Percentiles rank a stretch among this genome's conserved stretches.
phyloP scores from a whole-genome alignment of 2,113 vertebrate genomes.

The Triplophysa rosa region DNA sequence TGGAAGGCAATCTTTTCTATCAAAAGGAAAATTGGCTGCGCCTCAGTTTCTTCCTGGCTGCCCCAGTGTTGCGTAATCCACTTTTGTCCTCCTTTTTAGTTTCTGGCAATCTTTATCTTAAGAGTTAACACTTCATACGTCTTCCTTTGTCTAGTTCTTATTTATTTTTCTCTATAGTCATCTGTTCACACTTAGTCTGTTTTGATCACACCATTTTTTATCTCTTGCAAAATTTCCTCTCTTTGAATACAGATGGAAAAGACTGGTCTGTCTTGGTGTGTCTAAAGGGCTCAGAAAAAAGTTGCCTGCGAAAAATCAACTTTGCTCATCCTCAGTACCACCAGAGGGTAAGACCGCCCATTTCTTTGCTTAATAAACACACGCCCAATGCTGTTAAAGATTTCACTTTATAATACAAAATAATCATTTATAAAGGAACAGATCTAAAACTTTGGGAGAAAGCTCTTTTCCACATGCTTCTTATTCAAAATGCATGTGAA shows the following conservation, averaged over 20 bases:
- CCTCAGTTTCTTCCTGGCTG: neutral
- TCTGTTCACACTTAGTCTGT: neutral
- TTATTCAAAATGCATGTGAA: constrained; percentile 40
- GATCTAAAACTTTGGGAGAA: constrained; percentile 1
- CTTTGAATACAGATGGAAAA: constrained; percentile 53
- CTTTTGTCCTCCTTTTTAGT: constrained; percentile 21
- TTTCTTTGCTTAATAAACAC: neutral
- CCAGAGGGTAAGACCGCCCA: constrained; percentile 79
- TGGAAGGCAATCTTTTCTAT: constrained; percentile 11
- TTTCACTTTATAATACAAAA: neutral
- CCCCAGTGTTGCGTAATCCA: constrained; percentile 6
- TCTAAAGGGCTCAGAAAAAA: constrained; percentile 71
- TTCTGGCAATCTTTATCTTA: neutral
- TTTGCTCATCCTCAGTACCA: constrained; percentile 70
- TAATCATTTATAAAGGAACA: neutral
- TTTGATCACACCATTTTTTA: neutral
- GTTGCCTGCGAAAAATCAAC: constrained; percentile 76
- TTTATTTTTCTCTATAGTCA: neutral
- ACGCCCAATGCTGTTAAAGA: neutral
- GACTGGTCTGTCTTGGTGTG: constrained; percentile 87
- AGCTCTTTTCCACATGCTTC: constrained; percentile 4
- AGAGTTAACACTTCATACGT: neutral
- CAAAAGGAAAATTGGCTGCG: constrained; percentile 14
- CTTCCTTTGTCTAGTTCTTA: neutral
- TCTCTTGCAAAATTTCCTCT: neutral